A percentile compares a stretch with the other conserved stretches of the same genome.
These are phyloP conservation scores for Eupithecia vulgata DNA, from an alignment of 2,888 invertebrate genomes.

Conservation along the genomic window DNA sequence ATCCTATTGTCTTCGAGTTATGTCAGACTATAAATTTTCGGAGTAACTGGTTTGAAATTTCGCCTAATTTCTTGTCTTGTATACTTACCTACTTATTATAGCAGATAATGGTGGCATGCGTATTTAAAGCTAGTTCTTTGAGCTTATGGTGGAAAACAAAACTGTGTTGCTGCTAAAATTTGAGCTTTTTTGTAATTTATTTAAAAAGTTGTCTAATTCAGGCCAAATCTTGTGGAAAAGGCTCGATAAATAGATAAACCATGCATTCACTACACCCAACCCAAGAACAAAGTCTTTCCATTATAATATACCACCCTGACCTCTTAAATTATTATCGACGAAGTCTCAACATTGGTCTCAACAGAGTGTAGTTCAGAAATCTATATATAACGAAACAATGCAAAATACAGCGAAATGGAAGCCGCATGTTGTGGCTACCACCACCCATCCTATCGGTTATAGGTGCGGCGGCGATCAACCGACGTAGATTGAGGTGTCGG, in stretches of 20 bases:
- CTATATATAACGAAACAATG: constrained; percentile 6
- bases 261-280: not conserved
- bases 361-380: not conserved
- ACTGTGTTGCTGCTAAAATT: not conserved
- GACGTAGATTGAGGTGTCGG: constrained; percentile 48
- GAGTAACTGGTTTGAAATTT: constrained; percentile 27
- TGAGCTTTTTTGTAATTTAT: not conserved
- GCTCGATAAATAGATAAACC: not conserved
- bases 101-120: not conserved
- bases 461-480: constrained; percentile 28
- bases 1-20: constrained; percentile 35
- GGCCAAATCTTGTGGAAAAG: not conserved
- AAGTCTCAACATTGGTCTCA: not conserved
- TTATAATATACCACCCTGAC: not conserved
- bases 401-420: constrained; percentile 13
- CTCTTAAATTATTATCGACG: not conserved
- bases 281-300: not conserved
- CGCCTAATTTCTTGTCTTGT: constrained; percentile 15
- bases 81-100: constrained; percentile 3
- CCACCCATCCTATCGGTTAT: constrained; percentile 7
- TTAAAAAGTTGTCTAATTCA: not conserved
- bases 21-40: constrained; percentile 25
- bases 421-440: constrained; percentile 14
- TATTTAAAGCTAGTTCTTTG: not conserved
- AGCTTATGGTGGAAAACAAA: not conserved